Evolutionary conservation across 2,797 vertebrate species (phyloP), one percentile per base, ranked within the genome.

Genomic region (Atherinosoma microstoma): DNA sequence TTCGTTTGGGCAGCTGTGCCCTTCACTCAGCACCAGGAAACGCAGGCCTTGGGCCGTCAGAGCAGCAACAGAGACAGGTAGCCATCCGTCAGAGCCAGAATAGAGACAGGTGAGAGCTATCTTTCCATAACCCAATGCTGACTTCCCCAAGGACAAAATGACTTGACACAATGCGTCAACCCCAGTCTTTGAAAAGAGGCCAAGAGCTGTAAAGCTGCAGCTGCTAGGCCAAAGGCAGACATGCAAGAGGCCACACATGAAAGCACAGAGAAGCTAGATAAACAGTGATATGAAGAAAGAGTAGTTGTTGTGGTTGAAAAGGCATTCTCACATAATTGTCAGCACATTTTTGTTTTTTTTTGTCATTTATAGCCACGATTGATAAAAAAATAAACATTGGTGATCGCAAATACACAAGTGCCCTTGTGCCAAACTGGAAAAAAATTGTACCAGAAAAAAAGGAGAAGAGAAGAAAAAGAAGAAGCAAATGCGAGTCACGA

Each of bases 91-190:
- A 96, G 94, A 92, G 90, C 91, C 87, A 71, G 91, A 89, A 90
- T 84, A 80, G 90, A 77, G 91, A 94, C 94, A 95, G 96, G 93
- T 96, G 95, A 96, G 95, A 96, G 94, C 90, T 92, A 90, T 94
- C 95, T 94, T 95, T 96, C 94, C 93, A 94, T 92, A 94, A 89
- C 92, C 91, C 85, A 91, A 86, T 91, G 91, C 94, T 91, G 89
- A 90, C 87, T 92, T 91, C 93, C 91, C 92, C 94, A 96, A 96
- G 96, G 95, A 97, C 95, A 94, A 96, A 95, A 92, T 91, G 92
- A 96, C 93, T 95, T 93, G 86, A 96, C 95, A 96, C 92, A 85
- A 95, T 94, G 87, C 70, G 91, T 93, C 93, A 93, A 89, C 36
- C 54, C 65, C 76, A 64, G 84, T 81, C 76, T 90, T 81, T 89